Percentiles rank a stretch among this genome's conserved stretches.
These are phyloP conservation scores for Cladorhizidae sp. DNA, from an alignment of 37 sponge, comb jelly and placozoan species.

Conservation along the genomic window DNA sequence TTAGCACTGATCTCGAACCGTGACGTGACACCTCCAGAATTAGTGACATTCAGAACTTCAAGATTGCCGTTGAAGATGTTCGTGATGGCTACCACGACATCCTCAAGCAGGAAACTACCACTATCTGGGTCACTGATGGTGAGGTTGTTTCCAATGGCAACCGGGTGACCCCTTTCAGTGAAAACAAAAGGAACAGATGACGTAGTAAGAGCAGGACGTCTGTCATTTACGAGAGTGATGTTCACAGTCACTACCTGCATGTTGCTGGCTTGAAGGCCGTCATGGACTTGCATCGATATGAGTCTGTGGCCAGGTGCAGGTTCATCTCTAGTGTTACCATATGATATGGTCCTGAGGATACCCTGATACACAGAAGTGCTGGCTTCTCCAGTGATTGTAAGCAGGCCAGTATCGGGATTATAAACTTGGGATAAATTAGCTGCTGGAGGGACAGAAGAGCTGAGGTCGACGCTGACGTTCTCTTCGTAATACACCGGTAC, in stretches of 20 bases:
- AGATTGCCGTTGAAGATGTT: conserved; percentile 53
- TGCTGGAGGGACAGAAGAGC: not conserved
- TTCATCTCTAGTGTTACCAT: conserved; percentile 69
- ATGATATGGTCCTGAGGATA: conserved; percentile 52
- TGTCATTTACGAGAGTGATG: conserved; percentile 72
- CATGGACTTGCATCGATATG: conserved; percentile 70
- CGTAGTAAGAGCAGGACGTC: conserved; percentile 57
- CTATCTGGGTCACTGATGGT: conserved; percentile 74
- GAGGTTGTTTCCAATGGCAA: conserved; percentile 41
- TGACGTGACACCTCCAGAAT: conserved; percentile 26
- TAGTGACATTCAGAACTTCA: conserved; percentile 39
- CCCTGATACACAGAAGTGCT: conserved; percentile 56
- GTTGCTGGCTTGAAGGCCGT: conserved; percentile 65
- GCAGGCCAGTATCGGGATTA: conserved; percentile 36
- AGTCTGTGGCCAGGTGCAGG: conserved; percentile 61
- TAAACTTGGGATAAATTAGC: conserved; percentile 37
- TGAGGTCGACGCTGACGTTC: conserved; percentile 63
- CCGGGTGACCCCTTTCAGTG: conserved; percentile 50
- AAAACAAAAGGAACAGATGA: conserved; percentile 47
- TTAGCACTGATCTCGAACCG: conserved; percentile 21
- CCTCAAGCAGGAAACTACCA: conserved; percentile 40
- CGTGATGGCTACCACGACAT: conserved; percentile 49
- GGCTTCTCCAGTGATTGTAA: conserved; percentile 63
- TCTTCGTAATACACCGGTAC: conserved; percentile 47
- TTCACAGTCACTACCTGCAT: conserved; percentile 36